Evolutionary conservation across 2,888 invertebrate species (phyloP).

Genomic region (Rutpela maculata): DNA sequence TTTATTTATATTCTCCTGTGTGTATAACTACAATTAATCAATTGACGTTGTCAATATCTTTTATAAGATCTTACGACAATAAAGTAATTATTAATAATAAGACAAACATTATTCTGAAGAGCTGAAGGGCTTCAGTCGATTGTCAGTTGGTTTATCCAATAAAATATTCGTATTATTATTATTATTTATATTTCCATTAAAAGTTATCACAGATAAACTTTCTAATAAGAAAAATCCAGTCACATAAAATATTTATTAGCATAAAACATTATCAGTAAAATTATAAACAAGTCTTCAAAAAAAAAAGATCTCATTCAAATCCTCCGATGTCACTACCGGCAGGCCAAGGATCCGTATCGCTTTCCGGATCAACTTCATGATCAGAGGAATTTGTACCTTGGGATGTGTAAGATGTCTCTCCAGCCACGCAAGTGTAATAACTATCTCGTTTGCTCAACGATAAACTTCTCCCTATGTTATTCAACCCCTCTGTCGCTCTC

Average conservation of each 20-base stretch:
- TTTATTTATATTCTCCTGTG: too few species aligned
- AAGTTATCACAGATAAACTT: not conserved
- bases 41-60: too few species aligned
- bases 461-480: constrained; percentile 75
- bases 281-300: not conserved
- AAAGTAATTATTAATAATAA: too few species aligned
- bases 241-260: constrained; percentile 14
- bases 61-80: too few species aligned
- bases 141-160: too few species aligned
- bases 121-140: too few species aligned
- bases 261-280: not conserved
- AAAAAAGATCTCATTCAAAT: constrained; percentile 38
- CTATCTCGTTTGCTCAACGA: constrained; percentile 74
- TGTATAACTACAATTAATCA: too few species aligned
- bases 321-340: constrained; percentile 42
- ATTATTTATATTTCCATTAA: too few species aligned
- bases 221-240: not conserved
- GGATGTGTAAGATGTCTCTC: constrained; percentile 74
- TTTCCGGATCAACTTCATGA: constrained; percentile 69
- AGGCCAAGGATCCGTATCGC: constrained; percentile 72
- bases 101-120: too few species aligned
- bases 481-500: constrained; percentile 80
- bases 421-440: constrained; percentile 75
- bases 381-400: constrained; percentile 74
- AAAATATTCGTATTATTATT: too few species aligned